Conservation (phyloP, 1,140 invertebrate genomes). For the Lineus longissimus region DNA sequence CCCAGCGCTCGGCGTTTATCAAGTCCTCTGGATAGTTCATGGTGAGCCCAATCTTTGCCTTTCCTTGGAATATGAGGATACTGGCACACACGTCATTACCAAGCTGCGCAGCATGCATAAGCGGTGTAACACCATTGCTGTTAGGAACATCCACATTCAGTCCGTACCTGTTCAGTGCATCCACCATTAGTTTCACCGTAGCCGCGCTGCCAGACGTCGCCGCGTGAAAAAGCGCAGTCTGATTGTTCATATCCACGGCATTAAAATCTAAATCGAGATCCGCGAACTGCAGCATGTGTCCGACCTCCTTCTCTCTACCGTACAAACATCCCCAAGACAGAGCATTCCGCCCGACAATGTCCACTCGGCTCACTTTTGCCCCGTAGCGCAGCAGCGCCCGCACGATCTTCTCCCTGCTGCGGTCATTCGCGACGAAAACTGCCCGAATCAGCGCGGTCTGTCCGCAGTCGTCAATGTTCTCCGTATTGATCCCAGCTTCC, state of each 20-base stretch:
- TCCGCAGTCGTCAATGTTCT: constrained; percentile 29
- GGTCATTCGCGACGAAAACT: constrained; percentile 22
- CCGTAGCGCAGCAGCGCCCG: constrained; percentile 20
- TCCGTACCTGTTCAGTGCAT: constrained; percentile 19
- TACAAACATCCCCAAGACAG: constrained; percentile 27
- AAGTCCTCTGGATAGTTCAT: constrained; percentile 22
- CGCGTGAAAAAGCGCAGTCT: constrained; percentile 27
- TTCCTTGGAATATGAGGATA: constrained; percentile 25
- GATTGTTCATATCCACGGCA: constrained; percentile 23
- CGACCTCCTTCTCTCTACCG: constrained; percentile 22
- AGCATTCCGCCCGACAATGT: constrained; percentile 27
- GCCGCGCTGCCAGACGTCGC: constrained; percentile 28
- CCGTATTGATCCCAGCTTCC: constrained; percentile 16
- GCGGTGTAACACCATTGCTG: constrained; percentile 20
- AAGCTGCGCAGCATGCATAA: constrained; percentile 26
- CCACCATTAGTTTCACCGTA: constrained; percentile 25
- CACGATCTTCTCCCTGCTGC: constrained; percentile 22
- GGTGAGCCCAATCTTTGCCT: constrained; percentile 25
- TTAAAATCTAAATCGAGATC: constrained; percentile 27
- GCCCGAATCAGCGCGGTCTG: constrained; percentile 26
- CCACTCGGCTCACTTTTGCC: constrained; percentile 19
- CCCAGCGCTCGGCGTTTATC: constrained; percentile 25
- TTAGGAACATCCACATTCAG: constrained; percentile 25
- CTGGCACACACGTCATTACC: constrained; percentile 27
- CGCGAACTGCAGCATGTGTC: constrained; percentile 22